phyloP scores from a whole-genome alignment of 2,797 vertebrate species.

The Glyptemys insculpta region DNA sequence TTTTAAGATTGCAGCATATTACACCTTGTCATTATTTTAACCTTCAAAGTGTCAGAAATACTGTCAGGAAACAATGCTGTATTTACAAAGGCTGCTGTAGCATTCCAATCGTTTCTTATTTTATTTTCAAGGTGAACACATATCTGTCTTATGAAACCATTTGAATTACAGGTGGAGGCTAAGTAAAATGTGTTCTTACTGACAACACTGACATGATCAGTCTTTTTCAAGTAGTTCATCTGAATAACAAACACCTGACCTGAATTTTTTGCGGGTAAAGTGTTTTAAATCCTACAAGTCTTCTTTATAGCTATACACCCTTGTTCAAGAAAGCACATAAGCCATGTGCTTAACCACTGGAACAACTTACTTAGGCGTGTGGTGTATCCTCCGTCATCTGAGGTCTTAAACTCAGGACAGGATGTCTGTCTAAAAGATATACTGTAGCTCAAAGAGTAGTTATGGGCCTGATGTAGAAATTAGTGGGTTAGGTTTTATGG shows the following conservation, averaged over 20 bases:
- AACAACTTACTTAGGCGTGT: background rate
- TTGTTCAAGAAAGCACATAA: background rate
- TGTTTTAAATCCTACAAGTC: background rate
- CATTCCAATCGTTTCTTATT: background rate
- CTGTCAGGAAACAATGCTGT: background rate
- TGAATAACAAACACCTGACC: background rate
- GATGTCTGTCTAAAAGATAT: background rate
- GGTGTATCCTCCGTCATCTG: background rate
- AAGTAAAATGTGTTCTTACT: background rate
- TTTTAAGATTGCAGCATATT: conserved; percentile 6
- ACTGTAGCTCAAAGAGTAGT: background rate
- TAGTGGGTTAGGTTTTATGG: background rate
- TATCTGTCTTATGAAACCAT: background rate
- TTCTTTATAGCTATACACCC: background rate
- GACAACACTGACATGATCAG: background rate
- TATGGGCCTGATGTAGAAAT: background rate
- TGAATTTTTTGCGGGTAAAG: background rate
- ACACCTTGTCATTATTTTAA: conserved; percentile 22
- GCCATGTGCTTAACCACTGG: background rate
- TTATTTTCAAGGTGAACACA: conserved; percentile 19
- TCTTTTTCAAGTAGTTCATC: background rate
- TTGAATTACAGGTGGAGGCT: background rate
- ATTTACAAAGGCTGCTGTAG: background rate
- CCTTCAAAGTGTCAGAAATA: background rate
- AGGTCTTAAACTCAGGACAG: background rate